These are phyloP conservation scores for Alosa sapidissima DNA, from an alignment of 2,797 vertebrate species.

Conservation along the genomic window DNA sequence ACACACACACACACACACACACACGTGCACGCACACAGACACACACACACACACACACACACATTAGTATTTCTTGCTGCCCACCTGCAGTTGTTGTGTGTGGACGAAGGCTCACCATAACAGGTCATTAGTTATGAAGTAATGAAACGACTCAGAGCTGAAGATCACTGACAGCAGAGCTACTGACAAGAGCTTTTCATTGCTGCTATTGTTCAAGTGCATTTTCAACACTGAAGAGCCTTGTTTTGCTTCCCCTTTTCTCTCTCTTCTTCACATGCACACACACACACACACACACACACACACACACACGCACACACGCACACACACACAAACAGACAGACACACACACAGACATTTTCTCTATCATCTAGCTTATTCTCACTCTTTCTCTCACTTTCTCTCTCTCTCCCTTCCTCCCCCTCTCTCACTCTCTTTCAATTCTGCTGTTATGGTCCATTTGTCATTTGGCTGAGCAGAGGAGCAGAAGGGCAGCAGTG, in stretches of 20 bases:
- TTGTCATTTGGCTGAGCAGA: constrained; percentile 43
- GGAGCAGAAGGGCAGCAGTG: constrained; percentile 31
- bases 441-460: constrained; percentile 37
- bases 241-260: constrained; percentile 26
- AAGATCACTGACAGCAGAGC: constrained; percentile 8
- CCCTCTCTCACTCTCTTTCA: constrained; percentile 26
- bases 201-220: constrained; percentile 33
- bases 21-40: no score
- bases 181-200: constrained; percentile 29
- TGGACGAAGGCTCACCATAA: background rate
- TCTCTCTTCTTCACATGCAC: background rate
- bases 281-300: background rate
- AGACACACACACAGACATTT: background rate
- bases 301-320: background rate
- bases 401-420: background rate
- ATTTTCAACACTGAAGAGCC: constrained; percentile 36
- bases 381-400: constrained; percentile 8
- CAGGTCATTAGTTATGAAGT: background rate
- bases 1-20: background rate
- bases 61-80: background rate
- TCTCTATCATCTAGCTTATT: background rate
- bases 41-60: no score
- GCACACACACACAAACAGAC: background rate
- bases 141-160: background rate
- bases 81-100: background rate